These are phyloP conservation scores for Carapus acus DNA, from an alignment of 2,797 vertebrate genomes.

Conservation along the genomic window DNA sequence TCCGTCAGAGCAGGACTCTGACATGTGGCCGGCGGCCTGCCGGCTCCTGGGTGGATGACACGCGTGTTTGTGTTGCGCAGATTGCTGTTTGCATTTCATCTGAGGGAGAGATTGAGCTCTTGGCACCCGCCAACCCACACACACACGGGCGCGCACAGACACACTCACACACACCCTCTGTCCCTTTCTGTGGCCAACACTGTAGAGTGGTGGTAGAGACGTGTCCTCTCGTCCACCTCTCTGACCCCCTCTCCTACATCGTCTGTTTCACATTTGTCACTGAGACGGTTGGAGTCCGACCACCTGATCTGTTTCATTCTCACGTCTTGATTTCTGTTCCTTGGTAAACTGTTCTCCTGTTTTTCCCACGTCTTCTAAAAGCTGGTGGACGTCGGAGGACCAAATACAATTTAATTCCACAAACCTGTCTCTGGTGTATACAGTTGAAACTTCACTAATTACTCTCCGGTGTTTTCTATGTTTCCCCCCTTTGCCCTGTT, in stretches of 20 bases:
- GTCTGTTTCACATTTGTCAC: background rate
- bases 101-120: slow-evolving; percentile 62
- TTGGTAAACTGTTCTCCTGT: background rate
- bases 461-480: no score
- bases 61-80: slow-evolving; percentile 61
- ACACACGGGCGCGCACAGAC: no score
- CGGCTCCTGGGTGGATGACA: slow-evolving; percentile 65
- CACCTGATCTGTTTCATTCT: no score
- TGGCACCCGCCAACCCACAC: slow-evolving; percentile 48
- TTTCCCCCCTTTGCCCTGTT: no score
- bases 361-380: background rate
- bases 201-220: slow-evolving; percentile 23
- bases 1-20: slow-evolving; percentile 37
- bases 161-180: background rate
- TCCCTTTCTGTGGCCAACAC: slow-evolving; percentile 10
- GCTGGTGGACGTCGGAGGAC: background rate
- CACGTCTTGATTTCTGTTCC: background rate
- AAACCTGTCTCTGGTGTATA: no score
- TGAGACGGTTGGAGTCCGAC: no score
- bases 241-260: background rate
- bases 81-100: slow-evolving; percentile 75
- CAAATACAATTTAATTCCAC: slow-evolving; percentile 6
- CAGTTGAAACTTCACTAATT: no score
- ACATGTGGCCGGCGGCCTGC: slow-evolving; percentile 50
- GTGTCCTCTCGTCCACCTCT: background rate